Evolutionary conservation across 2,113 vertebrate species (phyloP).

Genomic region (Gadus chalcogrammus): DNA sequence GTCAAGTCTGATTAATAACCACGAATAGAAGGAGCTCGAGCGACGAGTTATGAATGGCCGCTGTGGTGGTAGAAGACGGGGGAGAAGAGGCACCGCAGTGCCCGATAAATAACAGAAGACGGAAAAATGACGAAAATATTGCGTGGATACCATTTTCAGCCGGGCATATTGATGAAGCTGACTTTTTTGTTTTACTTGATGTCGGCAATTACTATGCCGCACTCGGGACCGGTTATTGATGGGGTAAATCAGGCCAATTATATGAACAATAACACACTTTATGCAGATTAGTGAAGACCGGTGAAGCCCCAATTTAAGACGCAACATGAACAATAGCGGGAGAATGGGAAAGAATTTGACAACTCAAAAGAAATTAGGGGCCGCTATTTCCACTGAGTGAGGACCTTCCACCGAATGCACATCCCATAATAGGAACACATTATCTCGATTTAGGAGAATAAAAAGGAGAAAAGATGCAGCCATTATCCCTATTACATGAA

Average conservation of each 20-base stretch:
- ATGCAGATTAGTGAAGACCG: too few species aligned
- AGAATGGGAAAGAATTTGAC: conserved; percentile 45
- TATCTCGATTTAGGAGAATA: conserved; percentile 39
- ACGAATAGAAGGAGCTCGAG: conserved; percentile 67
- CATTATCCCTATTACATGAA: conserved; percentile 41
- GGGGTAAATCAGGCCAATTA: conserved; percentile 33
- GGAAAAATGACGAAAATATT: conserved; percentile 52
- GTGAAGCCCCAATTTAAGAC: too few species aligned
- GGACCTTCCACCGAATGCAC: conserved; percentile 40
- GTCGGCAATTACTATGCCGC: conserved; percentile 54
- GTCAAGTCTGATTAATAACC: conserved; percentile 77
- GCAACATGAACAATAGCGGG: too few species aligned
- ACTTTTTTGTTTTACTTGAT: conserved; percentile 67
- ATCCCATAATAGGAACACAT: conserved; percentile 38
- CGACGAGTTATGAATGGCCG: conserved; percentile 61
- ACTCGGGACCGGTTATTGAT: conserved; percentile 21
- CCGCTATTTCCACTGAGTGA: conserved; percentile 35
- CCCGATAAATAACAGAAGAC: conserved; percentile 65
- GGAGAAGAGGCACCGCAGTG: conserved; percentile 63
- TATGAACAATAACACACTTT: neutral
- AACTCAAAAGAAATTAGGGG: conserved; percentile 31
- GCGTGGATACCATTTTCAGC: conserved; percentile 62
- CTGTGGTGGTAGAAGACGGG: conserved; percentile 44
- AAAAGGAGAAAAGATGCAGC: conserved; percentile 25
- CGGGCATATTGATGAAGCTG: conserved; percentile 50